A percentile compares a stretch with the other conserved stretches of the same genome.
phyloP scores from a whole-genome alignment of 1,140 invertebrate genomes.

The Uloborus diversus region DNA sequence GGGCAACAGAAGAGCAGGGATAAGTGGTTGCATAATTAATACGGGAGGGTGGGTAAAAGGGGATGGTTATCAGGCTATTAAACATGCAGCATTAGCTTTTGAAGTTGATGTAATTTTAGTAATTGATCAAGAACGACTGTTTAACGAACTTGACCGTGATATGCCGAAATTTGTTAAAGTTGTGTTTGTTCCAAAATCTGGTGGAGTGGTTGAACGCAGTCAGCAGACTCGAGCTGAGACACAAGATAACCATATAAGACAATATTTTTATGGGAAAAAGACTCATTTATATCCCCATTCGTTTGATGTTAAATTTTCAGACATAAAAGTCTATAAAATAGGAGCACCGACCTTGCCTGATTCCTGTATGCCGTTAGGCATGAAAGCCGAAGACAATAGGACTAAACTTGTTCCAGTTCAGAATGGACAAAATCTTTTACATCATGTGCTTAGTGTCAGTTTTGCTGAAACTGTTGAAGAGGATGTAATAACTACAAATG shows the following conservation, averaged over 20 bases:
- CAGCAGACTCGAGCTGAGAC: slow-evolving; percentile 76
- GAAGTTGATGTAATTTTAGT: slow-evolving; percentile 96
- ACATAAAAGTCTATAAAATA: slow-evolving; percentile 93
- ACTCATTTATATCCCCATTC: slow-evolving; percentile 90
- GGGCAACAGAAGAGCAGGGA: slow-evolving; percentile 51
- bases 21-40: slow-evolving; percentile 95
- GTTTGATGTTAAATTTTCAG: slow-evolving; percentile 87
- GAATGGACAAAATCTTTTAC: slow-evolving; percentile 71
- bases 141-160: slow-evolving; percentile 92
- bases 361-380: slow-evolving; percentile 91
- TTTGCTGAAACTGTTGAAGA: slow-evolving; percentile 72
- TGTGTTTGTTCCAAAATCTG: slow-evolving; percentile 93
- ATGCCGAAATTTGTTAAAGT: slow-evolving; percentile 93
- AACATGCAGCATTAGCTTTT: slow-evolving; percentile 89
- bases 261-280: slow-evolving; percentile 92
- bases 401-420: slow-evolving; percentile 88
- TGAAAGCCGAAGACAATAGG: slow-evolving; percentile 89
- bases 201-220: slow-evolving; percentile 88
- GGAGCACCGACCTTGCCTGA: slow-evolving; percentile 91
- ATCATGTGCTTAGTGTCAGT: slow-evolving; percentile 87
- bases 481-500: slow-evolving; percentile 86
- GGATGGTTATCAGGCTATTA: slow-evolving; percentile 67
- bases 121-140: slow-evolving; percentile 94
- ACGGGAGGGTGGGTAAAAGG: slow-evolving; percentile 91
- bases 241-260: slow-evolving; percentile 82